Conservation (phyloP, 2,113 vertebrate species). For the Pristiophorus japonicus region DNA sequence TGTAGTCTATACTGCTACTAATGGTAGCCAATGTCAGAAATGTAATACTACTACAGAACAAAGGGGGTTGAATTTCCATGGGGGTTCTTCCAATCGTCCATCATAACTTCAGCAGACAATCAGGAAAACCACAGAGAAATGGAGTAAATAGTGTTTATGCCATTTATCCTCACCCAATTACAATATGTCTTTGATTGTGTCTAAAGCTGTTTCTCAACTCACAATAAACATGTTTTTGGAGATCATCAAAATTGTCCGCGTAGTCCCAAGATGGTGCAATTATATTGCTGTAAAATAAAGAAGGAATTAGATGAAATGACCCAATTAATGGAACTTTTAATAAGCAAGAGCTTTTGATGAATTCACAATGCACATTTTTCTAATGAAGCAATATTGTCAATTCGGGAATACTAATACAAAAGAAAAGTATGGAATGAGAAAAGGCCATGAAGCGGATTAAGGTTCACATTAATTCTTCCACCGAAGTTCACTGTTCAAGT, state of each 20-base stretch:
- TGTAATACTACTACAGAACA: background rate
- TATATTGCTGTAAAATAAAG: background rate
- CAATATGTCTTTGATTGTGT: background rate
- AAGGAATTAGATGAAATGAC: background rate
- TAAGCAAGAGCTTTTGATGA: background rate
- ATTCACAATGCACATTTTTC: background rate
- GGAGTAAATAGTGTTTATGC: background rate
- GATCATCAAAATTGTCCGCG: background rate
- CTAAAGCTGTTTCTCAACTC: background rate
- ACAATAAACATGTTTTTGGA: background rate
- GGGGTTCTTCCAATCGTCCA: background rate
- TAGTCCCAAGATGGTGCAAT: background rate
- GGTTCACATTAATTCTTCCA: background rate
- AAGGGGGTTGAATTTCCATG: background rate
- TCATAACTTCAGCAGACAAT: background rate
- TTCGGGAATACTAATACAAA: background rate
- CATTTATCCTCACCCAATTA: background rate
- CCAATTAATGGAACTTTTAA: background rate
- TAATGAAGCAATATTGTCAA: background rate
- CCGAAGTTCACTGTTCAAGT: background rate
- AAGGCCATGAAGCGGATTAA: background rate
- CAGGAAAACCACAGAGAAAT: background rate
- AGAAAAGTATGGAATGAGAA: background rate
- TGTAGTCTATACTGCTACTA: background rate
- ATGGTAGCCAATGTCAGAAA: background rate